Evolutionary conservation across 2,797 vertebrate species (phyloP).

Genomic region (Coluber constrictor): DNA sequence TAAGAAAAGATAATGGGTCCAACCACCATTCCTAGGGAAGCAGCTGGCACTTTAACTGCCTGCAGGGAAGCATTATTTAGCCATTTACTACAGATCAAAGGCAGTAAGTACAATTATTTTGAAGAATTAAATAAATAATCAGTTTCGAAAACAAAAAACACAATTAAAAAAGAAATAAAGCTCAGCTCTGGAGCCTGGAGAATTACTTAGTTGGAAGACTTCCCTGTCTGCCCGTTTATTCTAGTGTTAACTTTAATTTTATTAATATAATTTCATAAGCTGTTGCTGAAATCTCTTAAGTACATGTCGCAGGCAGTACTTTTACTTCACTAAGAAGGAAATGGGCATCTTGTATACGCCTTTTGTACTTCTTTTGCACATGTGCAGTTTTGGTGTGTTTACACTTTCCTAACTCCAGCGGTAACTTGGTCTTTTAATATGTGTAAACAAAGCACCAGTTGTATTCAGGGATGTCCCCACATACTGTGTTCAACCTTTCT

Average conservation of each 20-base stretch:
- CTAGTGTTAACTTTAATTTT: slow-evolving; percentile 59
- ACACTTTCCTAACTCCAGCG: neutral
- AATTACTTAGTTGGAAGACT: slow-evolving; percentile 49
- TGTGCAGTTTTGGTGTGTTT: neutral
- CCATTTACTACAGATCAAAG: slow-evolving; percentile 57
- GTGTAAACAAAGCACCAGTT: neutral
- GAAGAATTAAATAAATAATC: slow-evolving; percentile 51
- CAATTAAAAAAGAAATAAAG: slow-evolving; percentile 36
- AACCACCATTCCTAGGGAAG: slow-evolving; percentile 47
- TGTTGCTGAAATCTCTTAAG: slow-evolving; percentile 43
- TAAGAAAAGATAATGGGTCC: slow-evolving; percentile 49
- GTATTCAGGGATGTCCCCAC: neutral
- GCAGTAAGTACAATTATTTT: slow-evolving; percentile 59
- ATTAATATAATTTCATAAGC: slow-evolving; percentile 58
- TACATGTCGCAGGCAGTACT: slow-evolving; percentile 28
- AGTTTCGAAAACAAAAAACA: slow-evolving; percentile 51
- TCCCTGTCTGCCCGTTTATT: slow-evolving; percentile 48
- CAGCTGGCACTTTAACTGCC: slow-evolving; percentile 55
- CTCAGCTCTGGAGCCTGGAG: slow-evolving; percentile 46
- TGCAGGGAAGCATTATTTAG: slow-evolving; percentile 55
- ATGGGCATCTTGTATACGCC: slow-evolving; percentile 19
- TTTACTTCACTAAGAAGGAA: slow-evolving; percentile 14
- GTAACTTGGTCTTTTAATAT: neutral
- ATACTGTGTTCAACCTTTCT: neutral
- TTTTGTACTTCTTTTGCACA: neutral